phyloP scores from a whole-genome alignment of 2,888 invertebrate species.

The Sinhomidia bicolor region DNA sequence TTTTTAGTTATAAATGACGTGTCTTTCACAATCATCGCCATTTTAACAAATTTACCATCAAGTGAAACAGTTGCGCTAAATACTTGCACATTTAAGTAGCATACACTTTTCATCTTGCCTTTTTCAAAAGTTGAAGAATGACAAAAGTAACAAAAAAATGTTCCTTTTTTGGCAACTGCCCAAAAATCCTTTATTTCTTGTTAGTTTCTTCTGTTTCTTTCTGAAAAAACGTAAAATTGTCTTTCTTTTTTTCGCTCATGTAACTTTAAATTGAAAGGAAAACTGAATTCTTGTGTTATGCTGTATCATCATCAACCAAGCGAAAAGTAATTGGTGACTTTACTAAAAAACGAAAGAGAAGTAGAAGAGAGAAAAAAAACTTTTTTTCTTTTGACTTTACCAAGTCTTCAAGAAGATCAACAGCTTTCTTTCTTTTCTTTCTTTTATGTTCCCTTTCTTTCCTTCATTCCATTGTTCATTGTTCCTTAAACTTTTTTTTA shows the following conservation, averaged over 20 bases:
- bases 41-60: no score
- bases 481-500: constrained; percentile 5
- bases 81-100: no score
- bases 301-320: constrained; percentile 46
- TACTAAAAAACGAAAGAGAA: no score
- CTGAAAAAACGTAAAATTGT: neutral
- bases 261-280: constrained; percentile 52
- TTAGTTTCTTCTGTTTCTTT: neutral
- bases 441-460: neutral
- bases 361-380: no score
- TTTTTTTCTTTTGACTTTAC: neutral
- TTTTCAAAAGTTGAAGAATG: constrained; percentile 25
- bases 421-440: constrained; percentile 44
- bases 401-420: constrained; percentile 38
- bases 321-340: constrained; percentile 38
- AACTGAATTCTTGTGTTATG: constrained; percentile 13
- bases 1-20: no score
- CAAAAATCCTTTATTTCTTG: constrained; percentile 29
- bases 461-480: neutral
- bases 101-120: no score
- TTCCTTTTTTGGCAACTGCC: constrained; percentile 43
- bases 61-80: no score
- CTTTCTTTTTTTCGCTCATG: neutral
- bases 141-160: neutral
- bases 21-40: no score